These are phyloP conservation scores for Hyppa rectilinea DNA, from an alignment of 2,888 invertebrate species.

Conservation along the genomic window DNA sequence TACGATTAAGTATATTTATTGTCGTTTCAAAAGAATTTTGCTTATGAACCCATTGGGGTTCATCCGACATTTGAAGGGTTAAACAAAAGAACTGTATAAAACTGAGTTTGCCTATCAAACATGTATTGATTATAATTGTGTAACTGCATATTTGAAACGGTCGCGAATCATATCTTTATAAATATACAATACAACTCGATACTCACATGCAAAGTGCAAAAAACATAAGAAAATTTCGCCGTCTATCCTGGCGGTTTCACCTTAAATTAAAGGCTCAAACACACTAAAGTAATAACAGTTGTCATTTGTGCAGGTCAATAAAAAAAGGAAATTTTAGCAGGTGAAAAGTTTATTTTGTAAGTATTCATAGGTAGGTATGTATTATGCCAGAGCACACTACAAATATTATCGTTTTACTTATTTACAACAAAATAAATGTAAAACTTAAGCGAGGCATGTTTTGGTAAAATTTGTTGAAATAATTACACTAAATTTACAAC, in stretches of 20 bases:
- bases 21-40: too few relatives aligned
- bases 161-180: too few relatives aligned
- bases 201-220: too few relatives aligned
- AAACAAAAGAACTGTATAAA: background rate
- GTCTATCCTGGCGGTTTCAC: too few relatives aligned
- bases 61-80: too few relatives aligned
- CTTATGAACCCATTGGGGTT: too few relatives aligned
- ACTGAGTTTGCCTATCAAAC: background rate
- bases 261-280: background rate
- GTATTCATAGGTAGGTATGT: conserved; percentile 77
- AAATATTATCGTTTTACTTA: conserved; percentile 79
- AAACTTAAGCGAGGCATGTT: conserved; percentile 90
- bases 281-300: background rate
- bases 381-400: conserved; percentile 88
- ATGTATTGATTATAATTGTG: too few relatives aligned
- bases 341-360: conserved; percentile 86
- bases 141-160: too few relatives aligned
- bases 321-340: conserved; percentile 70
- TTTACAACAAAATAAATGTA: conserved; percentile 83
- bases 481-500: conserved; percentile 79
- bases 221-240: too few relatives aligned
- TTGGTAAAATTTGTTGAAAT: conserved; percentile 89
- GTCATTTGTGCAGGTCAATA: conserved; percentile 30
- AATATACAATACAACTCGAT: too few relatives aligned
- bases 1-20: too few relatives aligned